Evolutionary conservation across 1,140 invertebrate genomes (phyloP).

Genomic region (Zaprionus ornatus): DNA sequence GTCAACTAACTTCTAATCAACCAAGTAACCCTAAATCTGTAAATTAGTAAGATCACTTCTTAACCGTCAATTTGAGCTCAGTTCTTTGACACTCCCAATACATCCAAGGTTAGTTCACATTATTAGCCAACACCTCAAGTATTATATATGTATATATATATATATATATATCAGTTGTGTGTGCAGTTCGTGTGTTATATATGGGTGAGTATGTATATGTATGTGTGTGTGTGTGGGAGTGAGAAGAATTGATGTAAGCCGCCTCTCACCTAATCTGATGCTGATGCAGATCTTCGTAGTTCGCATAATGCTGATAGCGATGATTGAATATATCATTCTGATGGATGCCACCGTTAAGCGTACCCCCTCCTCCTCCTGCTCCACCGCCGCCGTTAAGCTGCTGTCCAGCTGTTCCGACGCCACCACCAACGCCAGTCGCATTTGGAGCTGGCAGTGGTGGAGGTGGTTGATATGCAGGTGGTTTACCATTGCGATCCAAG

Average conservation of each 20-base stretch:
- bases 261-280: conserved; percentile 85
- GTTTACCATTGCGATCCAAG: conserved; percentile 73
- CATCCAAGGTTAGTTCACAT: not conserved
- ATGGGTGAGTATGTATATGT: not conserved
- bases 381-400: conserved; percentile 42
- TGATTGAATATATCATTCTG: conserved; percentile 84
- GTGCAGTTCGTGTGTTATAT: not conserved
- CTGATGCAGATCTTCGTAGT: conserved; percentile 92
- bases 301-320: conserved; percentile 90
- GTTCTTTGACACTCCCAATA: too few relatives aligned
- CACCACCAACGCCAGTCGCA: conserved; percentile 36
- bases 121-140: not conserved
- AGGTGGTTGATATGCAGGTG: conserved; percentile 81
- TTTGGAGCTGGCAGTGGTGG: conserved; percentile 77
- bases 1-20: too few relatives aligned
- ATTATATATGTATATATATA: not conserved
- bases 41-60: not conserved
- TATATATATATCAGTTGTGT: not conserved
- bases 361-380: not conserved
- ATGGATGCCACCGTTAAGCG: conserved; percentile 75
- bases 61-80: too few relatives aligned
- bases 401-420: not conserved
- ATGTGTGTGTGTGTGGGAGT: not conserved
- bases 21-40: not conserved
- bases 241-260: conserved; percentile 1